Conservation (phyloP, 2,888 invertebrate genomes). For the Trissoscelio sp. region DNA sequence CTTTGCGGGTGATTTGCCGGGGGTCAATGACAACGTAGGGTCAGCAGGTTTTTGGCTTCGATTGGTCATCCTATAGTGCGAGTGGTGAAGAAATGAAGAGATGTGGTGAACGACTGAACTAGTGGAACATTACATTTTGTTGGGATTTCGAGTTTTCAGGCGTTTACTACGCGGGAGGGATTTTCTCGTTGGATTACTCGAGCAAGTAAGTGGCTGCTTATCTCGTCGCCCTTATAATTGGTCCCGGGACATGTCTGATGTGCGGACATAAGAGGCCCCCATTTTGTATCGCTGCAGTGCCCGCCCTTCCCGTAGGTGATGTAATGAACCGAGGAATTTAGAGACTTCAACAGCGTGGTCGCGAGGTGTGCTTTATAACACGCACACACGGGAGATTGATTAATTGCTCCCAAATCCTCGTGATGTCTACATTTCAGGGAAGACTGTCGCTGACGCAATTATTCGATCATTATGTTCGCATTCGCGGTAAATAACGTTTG, state of each 20-base stretch:
- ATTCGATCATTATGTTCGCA: slow-evolving; percentile 10
- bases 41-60: too few species aligned
- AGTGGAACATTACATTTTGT: too few species aligned
- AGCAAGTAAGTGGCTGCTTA: slow-evolving; percentile 19
- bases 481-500: slow-evolving; percentile 37
- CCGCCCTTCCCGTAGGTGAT: background rate
- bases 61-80: too few species aligned
- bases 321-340: slow-evolving; percentile 16
- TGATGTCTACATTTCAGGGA: background rate
- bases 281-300: slow-evolving; percentile 7
- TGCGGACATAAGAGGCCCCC: background rate
- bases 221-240: slow-evolving; percentile 20
- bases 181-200: slow-evolving; percentile 16
- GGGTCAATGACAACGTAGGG: slow-evolving; percentile 38
- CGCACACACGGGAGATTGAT: slow-evolving; percentile 13
- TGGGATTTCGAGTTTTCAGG: too few species aligned
- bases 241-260: slow-evolving; percentile 16
- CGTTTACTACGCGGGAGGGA: too few species aligned
- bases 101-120: slow-evolving; percentile 3
- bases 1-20: slow-evolving; percentile 13
- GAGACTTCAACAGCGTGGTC: slow-evolving; percentile 6
- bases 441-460: slow-evolving; percentile 28
- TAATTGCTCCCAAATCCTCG: slow-evolving; percentile 22
- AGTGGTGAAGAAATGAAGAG: slow-evolving; percentile 24
- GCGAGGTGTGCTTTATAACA: background rate